These are phyloP conservation scores for Polymixis flavicincta DNA, from an alignment of 2,888 invertebrate species.

Conservation along the genomic window DNA sequence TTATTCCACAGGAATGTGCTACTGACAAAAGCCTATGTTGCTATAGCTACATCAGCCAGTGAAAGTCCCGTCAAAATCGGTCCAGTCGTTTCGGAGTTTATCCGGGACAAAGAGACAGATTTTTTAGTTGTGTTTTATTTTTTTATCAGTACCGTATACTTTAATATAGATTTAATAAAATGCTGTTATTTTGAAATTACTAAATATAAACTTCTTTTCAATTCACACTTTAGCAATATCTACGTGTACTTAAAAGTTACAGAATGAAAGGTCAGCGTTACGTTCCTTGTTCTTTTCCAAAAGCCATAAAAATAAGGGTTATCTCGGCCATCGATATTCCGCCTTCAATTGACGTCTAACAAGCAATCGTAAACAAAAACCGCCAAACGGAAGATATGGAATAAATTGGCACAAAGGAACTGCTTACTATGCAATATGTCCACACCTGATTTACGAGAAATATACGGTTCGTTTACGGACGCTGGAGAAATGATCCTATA, in stretches of 20 bases:
- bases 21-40: no score
- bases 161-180: no score
- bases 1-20: no score
- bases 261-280: not conserved
- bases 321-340: conserved; percentile 6
- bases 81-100: no score
- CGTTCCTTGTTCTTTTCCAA: not conserved
- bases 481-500: not conserved
- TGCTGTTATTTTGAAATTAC: no score
- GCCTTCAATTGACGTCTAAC: conserved; percentile 23
- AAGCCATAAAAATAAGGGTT: conserved; percentile 18
- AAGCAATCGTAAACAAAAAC: conserved; percentile 25
- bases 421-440: conserved; percentile 33
- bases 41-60: no score
- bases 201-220: no score
- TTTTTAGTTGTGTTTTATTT: no score
- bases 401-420: conserved; percentile 32
- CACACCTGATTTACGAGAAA: conserved; percentile 48
- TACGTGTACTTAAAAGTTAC: conserved; percentile 2
- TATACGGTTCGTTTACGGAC: conserved; percentile 26
- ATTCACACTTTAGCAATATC: no score
- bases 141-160: no score
- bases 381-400: not conserved
- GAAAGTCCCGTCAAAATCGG: no score
- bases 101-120: no score